phyloP scores from a whole-genome alignment of 1,140 invertebrate species.

The Drosophila ogumai region DNA sequence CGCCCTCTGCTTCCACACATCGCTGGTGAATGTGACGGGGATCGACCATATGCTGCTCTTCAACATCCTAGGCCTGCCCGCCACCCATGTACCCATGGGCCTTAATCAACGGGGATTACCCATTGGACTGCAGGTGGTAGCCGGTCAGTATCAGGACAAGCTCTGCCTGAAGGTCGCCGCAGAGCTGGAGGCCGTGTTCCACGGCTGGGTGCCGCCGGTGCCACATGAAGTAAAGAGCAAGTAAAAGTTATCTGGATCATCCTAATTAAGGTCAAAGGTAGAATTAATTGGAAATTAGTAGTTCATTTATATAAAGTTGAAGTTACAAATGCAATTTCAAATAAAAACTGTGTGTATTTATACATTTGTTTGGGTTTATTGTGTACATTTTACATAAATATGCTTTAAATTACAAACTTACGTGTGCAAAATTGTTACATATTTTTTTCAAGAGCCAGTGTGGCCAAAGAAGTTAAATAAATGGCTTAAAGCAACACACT shows the following conservation, averaged over 20 bases:
- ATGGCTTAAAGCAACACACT: not conserved
- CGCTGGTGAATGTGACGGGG: constrained; percentile 87
- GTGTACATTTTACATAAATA: too few relatives aligned
- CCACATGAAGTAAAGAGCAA: constrained; percentile 46
- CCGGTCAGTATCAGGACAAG: constrained; percentile 89
- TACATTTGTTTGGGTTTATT: not conserved
- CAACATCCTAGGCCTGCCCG: constrained; percentile 91
- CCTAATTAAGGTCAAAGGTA: constrained; percentile 54
- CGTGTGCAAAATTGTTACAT: too few relatives aligned
- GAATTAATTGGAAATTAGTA: constrained; percentile 2
- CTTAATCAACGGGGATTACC: constrained; percentile 88
- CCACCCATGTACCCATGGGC: constrained; percentile 90
- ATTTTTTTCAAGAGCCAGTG: not conserved
- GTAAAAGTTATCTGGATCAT: constrained; percentile 1
- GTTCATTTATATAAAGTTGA: constrained; percentile 8
- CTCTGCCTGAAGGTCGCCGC: constrained; percentile 91
- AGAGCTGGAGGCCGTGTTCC: constrained; percentile 91
- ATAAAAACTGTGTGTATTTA: not conserved
- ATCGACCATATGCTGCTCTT: constrained; percentile 90
- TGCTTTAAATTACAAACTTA: too few relatives aligned
- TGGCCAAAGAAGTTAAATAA: not conserved
- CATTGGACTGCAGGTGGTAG: constrained; percentile 90
- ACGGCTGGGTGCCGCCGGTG: constrained; percentile 89
- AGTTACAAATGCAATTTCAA: not conserved
- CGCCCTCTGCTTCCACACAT: constrained; percentile 88